These are phyloP conservation scores for Patiria miniata DNA, from an alignment of 35 echinoderm and acorn worm species.

Conservation along the genomic window DNA sequence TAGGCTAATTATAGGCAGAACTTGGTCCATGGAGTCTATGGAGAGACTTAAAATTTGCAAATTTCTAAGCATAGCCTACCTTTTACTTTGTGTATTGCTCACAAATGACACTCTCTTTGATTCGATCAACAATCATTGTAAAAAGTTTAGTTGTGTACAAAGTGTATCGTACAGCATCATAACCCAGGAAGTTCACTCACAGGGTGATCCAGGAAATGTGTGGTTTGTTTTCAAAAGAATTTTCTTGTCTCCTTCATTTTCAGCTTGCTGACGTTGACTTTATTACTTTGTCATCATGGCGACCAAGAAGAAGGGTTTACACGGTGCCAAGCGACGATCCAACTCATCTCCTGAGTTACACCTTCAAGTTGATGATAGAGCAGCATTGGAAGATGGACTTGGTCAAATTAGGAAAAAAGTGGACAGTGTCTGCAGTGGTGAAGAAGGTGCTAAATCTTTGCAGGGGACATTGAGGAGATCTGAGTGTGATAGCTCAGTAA, in stretches of 20 bases:
- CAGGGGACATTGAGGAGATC: background rate
- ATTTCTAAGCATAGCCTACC: too few relatives aligned
- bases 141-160: too few relatives aligned
- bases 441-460: background rate
- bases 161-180: too few relatives aligned
- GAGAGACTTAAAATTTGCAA: too few relatives aligned
- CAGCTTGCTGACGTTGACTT: background rate
- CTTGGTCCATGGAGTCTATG: too few relatives aligned
- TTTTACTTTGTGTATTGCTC: too few relatives aligned
- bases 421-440: background rate
- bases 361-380: conserved; percentile 30
- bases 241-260: background rate
- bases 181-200: too few relatives aligned
- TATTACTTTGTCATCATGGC: background rate
- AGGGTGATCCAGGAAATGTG: too few relatives aligned
- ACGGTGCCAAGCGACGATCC: conserved; percentile 61
- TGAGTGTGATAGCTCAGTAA: background rate
- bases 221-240: background rate
- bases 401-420: background rate
- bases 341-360: conserved; percentile 85
- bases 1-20: too few relatives aligned
- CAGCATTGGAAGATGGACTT: conserved; percentile 5
- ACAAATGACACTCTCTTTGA: too few relatives aligned
- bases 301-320: conserved; percentile 13
- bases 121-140: too few relatives aligned